Evolutionary conservation across 2,113 vertebrate species (phyloP), one percentile per base, ranked within the genome.

Genomic region (Oncorhynchus kisutch): DNA sequence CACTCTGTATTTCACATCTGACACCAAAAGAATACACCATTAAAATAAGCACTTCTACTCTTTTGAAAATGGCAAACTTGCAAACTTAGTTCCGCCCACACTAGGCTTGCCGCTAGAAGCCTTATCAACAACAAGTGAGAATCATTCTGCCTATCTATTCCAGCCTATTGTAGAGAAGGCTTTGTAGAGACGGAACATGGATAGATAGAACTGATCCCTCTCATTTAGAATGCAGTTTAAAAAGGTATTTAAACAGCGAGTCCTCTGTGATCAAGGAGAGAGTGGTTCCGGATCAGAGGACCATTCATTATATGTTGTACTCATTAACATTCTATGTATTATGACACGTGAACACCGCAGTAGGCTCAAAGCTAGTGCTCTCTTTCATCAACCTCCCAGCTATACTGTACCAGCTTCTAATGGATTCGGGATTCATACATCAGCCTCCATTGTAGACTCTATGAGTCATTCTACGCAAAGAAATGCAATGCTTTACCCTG

Each of bases 391-490:
- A 81, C 57, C 70, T 78, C 78, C 68, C 12, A 80, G 77, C 81
- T 82, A 70, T 73, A 54, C 51, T 54, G 16, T 54, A 70, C 60
- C 72, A 49, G 67, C 78, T 77, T 67, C 81, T 84, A 88, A 90
- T 86, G 74, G 78, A 83, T 83, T 68, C 49, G 78, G 72, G 76
- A 69, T 83, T 64, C 76, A 88, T 88, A 75, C 69, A 85, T 91
- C 87, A 91, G 27, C 64, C 22, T 49, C 24, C 75, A 71, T 79
- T 84, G 75, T 76, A 80, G 82, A 83, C 25, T 39, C 66, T n/a
- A 51, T 82, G 70, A 86, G 51, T 86, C 73, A 73, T 48, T 75
- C 75, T 18, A 73, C 49, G 34, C 59, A 31, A 48, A 62, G 60
- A 73, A 79, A 51, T 59, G 29, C 24, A 22, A 48, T 65, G 49